phyloP scores from a whole-genome alignment of 2,888 invertebrate genomes.

The Calliopum simillimum region DNA sequence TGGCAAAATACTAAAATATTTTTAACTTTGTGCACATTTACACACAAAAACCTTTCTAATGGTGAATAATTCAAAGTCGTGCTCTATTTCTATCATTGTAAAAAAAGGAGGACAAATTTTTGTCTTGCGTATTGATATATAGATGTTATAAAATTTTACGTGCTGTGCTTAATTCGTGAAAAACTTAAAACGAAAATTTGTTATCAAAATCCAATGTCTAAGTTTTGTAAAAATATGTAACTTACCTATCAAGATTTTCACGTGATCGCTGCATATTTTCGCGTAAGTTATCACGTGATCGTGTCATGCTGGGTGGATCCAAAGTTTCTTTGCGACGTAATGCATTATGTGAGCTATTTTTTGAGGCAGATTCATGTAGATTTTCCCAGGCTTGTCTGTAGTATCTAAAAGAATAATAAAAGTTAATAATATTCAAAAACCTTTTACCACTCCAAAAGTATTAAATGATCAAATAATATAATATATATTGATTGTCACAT shows the following conservation, averaged over 20 bases:
- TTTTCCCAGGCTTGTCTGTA: slow-evolving; percentile 95
- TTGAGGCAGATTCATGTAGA: slow-evolving; percentile 82
- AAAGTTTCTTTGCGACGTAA: slow-evolving; percentile 78
- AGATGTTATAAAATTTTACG: too few relatives aligned
- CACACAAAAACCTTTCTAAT: too few relatives aligned
- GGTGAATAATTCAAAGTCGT: too few relatives aligned
- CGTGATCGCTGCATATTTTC: slow-evolving; percentile 67
- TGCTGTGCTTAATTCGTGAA: too few relatives aligned
- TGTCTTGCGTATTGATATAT: too few relatives aligned
- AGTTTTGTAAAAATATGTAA: not conserved
- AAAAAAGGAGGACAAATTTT: too few relatives aligned
- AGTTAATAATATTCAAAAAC: not conserved
- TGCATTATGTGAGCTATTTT: slow-evolving; percentile 71
- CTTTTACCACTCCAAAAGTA: not conserved
- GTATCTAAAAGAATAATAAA: slow-evolving; percentile 68
- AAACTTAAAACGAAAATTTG: too few relatives aligned
- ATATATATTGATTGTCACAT: not conserved
- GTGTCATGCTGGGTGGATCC: slow-evolving; percentile 72
- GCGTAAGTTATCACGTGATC: slow-evolving; percentile 63
- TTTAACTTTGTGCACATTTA: too few relatives aligned
- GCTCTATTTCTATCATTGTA: too few relatives aligned
- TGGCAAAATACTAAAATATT: too few relatives aligned
- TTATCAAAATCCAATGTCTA: too few relatives aligned
- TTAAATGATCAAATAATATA: not conserved
- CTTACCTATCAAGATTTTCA: slow-evolving; percentile 66